phyloP scores from a whole-genome alignment of 1,140 invertebrate genomes.

The Bathynomus jamesi region DNA sequence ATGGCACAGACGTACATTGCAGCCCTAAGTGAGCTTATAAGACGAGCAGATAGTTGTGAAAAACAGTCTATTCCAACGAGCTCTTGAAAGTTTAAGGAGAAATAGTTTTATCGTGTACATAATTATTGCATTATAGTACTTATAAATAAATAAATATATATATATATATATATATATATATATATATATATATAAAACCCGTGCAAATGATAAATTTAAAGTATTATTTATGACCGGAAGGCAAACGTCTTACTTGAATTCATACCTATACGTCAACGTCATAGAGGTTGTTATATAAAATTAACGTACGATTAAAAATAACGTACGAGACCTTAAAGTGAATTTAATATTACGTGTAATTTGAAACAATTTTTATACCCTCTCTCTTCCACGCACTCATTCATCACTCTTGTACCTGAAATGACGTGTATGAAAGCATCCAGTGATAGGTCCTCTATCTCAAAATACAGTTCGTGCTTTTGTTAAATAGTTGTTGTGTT shows the following conservation, averaged over 20 bases:
- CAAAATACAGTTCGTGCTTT: no score
- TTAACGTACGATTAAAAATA: no score
- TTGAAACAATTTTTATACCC: no score
- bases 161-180: background rate
- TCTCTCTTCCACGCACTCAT: no score
- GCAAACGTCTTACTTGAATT: background rate
- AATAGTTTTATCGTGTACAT: background rate
- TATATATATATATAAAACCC: background rate
- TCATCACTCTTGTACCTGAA: no score
- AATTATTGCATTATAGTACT: background rate
- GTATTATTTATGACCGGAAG: background rate
- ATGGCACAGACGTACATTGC: constrained; percentile 78
- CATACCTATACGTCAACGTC: no score
- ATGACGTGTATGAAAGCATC: no score
- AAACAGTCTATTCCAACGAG: background rate
- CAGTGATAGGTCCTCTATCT: no score
- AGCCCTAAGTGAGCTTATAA: constrained; percentile 52
- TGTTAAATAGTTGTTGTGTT: no score
- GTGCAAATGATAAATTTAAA: background rate
- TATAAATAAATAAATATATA: background rate
- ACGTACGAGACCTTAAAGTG: no score
- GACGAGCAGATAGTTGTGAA: background rate
- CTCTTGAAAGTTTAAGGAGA: background rate
- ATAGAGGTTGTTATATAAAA: no score
- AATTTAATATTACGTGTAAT: no score